phyloP scores from a whole-genome alignment of 2,113 vertebrate species.

The Mastomys coucha region DNA sequence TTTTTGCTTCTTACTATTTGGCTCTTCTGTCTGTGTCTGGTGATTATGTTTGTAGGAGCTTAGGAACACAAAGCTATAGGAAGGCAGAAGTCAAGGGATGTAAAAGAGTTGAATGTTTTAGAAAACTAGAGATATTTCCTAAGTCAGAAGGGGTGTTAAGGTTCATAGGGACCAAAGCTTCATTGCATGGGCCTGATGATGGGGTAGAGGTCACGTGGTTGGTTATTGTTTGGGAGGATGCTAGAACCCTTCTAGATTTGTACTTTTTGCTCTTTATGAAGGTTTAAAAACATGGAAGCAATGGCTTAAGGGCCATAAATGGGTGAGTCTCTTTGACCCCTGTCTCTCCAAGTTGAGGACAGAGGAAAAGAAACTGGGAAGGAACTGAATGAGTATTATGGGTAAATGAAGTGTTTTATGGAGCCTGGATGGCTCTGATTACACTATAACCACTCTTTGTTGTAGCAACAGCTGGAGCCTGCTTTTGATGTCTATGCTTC shows the following conservation, averaged over 20 bases:
- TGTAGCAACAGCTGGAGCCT: constrained; percentile 60
- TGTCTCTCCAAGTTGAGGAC: not conserved
- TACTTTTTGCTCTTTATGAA: not conserved
- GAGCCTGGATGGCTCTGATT: constrained; percentile 42
- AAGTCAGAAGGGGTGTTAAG: not conserved
- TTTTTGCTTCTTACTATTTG: constrained; percentile 10
- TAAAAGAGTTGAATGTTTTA: not conserved
- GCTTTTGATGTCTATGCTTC: constrained; percentile 9
- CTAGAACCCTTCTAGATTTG: not conserved
- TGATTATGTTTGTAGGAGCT: not conserved
- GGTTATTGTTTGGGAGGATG: not conserved
- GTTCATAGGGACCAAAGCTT: not conserved
- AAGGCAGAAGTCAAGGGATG: not conserved
- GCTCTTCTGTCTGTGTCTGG: not conserved
- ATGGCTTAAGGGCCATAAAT: not conserved
- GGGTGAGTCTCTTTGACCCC: not conserved
- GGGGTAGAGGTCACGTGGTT: not conserved
- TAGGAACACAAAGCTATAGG: not conserved
- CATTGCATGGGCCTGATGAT: not conserved
- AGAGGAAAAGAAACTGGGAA: constrained; percentile 29
- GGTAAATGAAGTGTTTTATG: constrained; percentile 49
- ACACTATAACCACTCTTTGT: constrained; percentile 49
- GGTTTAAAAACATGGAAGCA: not conserved
- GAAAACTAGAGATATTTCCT: not conserved
- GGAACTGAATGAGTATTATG: not conserved